phyloP scores from a whole-genome alignment of 2,113 vertebrate genomes.

The Mesembrinibis cayennensis region DNA sequence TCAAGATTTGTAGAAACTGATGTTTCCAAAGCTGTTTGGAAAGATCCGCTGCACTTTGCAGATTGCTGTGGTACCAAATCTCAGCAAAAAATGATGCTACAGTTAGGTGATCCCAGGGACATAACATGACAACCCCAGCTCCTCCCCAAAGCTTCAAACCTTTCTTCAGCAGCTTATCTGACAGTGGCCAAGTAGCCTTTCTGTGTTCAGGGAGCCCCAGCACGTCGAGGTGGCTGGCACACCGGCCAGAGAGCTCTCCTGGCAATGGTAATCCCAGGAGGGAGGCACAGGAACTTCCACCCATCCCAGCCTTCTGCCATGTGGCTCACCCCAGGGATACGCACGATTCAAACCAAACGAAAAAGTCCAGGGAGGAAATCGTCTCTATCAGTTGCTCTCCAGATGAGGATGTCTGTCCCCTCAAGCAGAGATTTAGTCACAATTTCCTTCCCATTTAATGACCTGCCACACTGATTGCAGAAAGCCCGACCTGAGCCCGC shows the following conservation, averaged over 20 bases:
- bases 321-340: background rate
- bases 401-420: background rate
- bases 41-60: background rate
- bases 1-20: background rate
- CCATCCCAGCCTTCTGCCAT: background rate
- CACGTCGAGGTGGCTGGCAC: rapidly evolving
- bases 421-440: background rate
- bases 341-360: rapidly evolving
- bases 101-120: background rate
- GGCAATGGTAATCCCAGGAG: background rate
- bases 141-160: background rate
- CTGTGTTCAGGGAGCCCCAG: background rate
- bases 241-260: background rate
- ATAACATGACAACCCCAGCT: background rate
- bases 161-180: background rate
- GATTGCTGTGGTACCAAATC: background rate
- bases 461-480: rapidly evolving
- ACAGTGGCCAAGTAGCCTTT: too few relatives aligned
- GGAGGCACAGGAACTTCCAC: rapidly evolving
- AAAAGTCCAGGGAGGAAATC: background rate
- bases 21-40: background rate
- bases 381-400: background rate
- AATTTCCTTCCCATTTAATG: background rate
- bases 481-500: background rate
- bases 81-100: background rate